Evolutionary conservation across 37 sponge, comb jelly and placozoan genomes (phyloP).

Genomic region (Petrosia ficiformis): DNA sequence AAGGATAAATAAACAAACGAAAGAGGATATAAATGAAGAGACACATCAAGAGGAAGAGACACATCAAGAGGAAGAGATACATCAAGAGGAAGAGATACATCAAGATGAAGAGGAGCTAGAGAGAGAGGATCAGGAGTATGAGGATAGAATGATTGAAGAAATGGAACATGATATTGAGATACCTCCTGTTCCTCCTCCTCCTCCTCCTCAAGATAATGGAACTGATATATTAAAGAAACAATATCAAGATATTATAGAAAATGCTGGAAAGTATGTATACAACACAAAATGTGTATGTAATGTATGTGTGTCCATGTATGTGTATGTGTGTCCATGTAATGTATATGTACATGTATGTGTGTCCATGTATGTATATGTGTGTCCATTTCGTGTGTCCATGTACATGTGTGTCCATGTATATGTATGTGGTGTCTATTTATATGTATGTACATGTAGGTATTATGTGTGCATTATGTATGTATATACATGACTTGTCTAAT

Average conservation of each 20-base stretch:
- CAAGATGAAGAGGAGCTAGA: constrained; percentile 5
- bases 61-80: background rate
- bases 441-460: too few relatives aligned
- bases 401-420: too few relatives aligned
- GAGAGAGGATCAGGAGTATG: constrained; percentile 12
- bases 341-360: too few relatives aligned
- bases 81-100: background rate
- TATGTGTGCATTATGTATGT: too few relatives aligned
- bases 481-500: too few relatives aligned
- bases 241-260: background rate
- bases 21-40: background rate
- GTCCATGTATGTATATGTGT: too few relatives aligned
- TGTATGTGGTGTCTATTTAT: too few relatives aligned
- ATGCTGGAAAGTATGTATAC: background rate
- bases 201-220: background rate
- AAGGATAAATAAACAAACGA: background rate
- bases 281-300: too few relatives aligned
- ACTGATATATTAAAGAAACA: background rate
- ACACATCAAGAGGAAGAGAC: constrained; percentile 3
- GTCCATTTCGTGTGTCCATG: too few relatives aligned
- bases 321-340: too few relatives aligned
- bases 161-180: constrained; percentile 7
- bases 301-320: too few relatives aligned
- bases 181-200: background rate
- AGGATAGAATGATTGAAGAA: background rate